Conservation (phyloP, 2,113 vertebrate genomes). For the Herpetotheres cachinnans region DNA sequence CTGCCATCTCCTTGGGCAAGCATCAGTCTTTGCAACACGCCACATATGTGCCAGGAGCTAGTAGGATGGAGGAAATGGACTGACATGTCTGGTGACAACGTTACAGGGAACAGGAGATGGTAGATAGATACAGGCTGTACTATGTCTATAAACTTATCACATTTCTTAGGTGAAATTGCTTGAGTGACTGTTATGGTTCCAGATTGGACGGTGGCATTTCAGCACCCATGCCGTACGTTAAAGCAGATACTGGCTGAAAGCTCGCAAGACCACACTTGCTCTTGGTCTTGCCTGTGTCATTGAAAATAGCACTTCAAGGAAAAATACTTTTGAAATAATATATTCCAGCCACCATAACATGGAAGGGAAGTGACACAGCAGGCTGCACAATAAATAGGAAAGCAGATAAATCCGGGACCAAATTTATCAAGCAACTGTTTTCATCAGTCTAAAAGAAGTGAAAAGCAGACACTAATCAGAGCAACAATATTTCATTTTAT, state of each 20-base stretch:
- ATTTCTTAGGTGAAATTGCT: not conserved
- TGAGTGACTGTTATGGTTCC: not conserved
- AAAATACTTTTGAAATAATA: not conserved
- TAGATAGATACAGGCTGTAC: not conserved
- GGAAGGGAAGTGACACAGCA: not conserved
- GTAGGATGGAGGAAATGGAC: not conserved
- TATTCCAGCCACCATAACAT: not conserved
- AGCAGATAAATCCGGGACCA: not conserved
- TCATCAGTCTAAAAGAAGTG: not conserved
- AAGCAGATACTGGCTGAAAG: not conserved
- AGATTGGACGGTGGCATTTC: not conserved
- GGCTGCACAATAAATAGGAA: not conserved
- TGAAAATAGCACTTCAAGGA: not conserved
- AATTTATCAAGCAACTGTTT: not conserved
- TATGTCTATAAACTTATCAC: rapidly evolving
- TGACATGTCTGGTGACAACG: not conserved
- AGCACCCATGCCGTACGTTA: not conserved
- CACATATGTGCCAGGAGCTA: not conserved
- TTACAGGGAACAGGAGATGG: not conserved
- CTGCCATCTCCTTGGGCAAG: not conserved
- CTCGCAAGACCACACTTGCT: not conserved
- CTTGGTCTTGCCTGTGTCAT: not conserved
- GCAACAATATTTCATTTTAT: not conserved
- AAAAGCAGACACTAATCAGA: not conserved
- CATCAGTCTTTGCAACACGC: not conserved